Evolutionary conservation across 2,888 invertebrate genomes (phyloP).

Genomic region (Latrodectus elegans): DNA sequence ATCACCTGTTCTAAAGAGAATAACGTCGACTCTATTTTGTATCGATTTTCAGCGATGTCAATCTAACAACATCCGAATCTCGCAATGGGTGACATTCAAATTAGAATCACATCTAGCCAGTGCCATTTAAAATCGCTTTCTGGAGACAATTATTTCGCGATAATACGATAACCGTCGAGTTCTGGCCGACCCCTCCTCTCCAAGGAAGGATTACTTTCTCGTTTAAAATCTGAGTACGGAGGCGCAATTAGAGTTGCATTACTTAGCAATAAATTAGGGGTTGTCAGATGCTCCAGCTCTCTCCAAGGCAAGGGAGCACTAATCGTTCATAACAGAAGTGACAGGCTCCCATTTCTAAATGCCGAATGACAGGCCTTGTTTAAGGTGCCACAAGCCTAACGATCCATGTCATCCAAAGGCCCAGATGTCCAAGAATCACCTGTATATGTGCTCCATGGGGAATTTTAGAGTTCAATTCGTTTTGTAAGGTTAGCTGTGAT

Average conservation of each 20-base stretch:
- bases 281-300: constrained; percentile 32
- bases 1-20: too few species aligned
- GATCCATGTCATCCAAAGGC: too few species aligned
- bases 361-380: too few species aligned
- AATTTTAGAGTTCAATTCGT: too few species aligned
- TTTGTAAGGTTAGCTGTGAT: not conserved
- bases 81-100: constrained; percentile 13
- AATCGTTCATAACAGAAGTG: too few species aligned
- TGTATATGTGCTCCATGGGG: too few species aligned
- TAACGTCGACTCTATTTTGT: too few species aligned
- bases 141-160: constrained; percentile 58
- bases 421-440: too few species aligned
- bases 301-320: too few species aligned
- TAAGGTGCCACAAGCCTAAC: too few species aligned
- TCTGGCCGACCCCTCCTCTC: too few species aligned
- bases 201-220: constrained; percentile 54
- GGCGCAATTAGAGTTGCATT: constrained; percentile 59
- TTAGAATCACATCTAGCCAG: constrained; percentile 23
- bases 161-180: constrained; percentile 26
- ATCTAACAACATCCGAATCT: constrained; percentile 19
- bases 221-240: constrained; percentile 43
- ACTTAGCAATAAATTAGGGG: constrained; percentile 66
- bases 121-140: constrained; percentile 46
- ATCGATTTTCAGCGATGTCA: not conserved
- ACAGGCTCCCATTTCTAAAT: too few species aligned